Evolutionary conservation across 2,113 vertebrate genomes (phyloP), one percentile per base, ranked within the genome.

Genomic region (Clarias macrocephalus): DNA sequence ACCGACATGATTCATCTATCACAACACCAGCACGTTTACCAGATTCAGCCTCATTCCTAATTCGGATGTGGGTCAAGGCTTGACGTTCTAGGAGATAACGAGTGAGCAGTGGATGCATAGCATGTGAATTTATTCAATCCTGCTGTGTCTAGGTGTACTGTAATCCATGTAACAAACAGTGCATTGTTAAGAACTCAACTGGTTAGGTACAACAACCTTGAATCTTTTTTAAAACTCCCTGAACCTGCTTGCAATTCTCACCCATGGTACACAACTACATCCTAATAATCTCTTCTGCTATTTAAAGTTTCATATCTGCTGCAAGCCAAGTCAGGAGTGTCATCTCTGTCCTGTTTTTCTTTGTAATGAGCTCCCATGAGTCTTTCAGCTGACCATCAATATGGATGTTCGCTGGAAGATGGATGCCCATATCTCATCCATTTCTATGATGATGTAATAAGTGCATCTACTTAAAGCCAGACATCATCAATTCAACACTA

Each of bases 1-100:
- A 62, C 81, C 28, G 70, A 82, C 72, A 82, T 63, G 57, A 82
- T 2, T 56, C 52, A 28, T 79, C 52, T 42, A 75, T 70, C 48
- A 77, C 37, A 60, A 62, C 56, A 85, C 68, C 7, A 56, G 15
- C 52, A 56, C 73, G 2, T 75, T 48, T 13, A 52, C 2, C 10
- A 25, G 13, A 76, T 76, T 52, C 73, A 76, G 11, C 42, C 73
- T 54, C 18, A 79, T 77, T 56, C 48, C 5, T 15, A 25, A 48
- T 48, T 56, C 13, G 0, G 12, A 76, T 54, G 42, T 76, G 23
- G 73, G 42, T 76, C 73, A 76, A 5, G 23, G 13, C 28, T 56
- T 28, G 75, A 77, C 18, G 75, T 77, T 25, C 52, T 18, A 28
- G 23, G 54, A 54, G 42, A 54, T 11, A 8, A 77, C 16, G 5